phyloP scores from a whole-genome alignment of 2,888 invertebrate species.

The Nebria salina region DNA sequence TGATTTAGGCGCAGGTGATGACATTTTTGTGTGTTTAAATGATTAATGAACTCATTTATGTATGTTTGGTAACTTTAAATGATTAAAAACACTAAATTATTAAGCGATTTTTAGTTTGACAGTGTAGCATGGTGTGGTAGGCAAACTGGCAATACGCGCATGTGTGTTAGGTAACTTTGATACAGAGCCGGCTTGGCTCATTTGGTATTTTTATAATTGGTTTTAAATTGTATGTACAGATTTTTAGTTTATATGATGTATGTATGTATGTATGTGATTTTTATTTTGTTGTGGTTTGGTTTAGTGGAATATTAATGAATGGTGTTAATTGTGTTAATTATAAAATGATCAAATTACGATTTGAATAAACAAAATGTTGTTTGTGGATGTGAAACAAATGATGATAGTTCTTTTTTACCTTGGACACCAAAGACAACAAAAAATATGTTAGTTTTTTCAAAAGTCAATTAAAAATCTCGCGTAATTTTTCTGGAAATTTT shows the following conservation, averaged over 20 bases:
- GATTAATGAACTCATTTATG: not conserved
- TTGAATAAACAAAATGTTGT: not conserved
- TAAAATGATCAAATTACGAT: not conserved
- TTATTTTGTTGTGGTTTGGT: not conserved
- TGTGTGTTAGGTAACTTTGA: too few species aligned
- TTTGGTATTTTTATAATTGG: too few species aligned
- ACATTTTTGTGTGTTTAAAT: slow-evolving; percentile 59
- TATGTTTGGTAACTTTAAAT: not conserved
- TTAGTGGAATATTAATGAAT: not conserved
- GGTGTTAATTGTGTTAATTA: not conserved
- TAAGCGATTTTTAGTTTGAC: too few species aligned
- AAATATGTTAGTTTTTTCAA: not conserved
- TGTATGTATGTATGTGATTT: not conserved
- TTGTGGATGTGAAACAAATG: not conserved
- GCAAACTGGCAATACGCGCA: too few species aligned
- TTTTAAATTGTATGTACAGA: too few species aligned
- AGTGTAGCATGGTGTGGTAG: too few species aligned
- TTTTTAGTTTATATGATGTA: too few species aligned
- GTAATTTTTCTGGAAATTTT: not conserved
- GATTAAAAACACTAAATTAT: too few species aligned
- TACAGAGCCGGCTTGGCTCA: too few species aligned
- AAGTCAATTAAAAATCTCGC: not conserved
- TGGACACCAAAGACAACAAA: not conserved
- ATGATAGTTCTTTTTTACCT: not conserved
- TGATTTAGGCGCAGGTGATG: slow-evolving; percentile 73